Evolutionary conservation across 2,888 invertebrate genomes (phyloP), one percentile per base, ranked within the genome.

Genomic region (Tenthredo amoena): DNA sequence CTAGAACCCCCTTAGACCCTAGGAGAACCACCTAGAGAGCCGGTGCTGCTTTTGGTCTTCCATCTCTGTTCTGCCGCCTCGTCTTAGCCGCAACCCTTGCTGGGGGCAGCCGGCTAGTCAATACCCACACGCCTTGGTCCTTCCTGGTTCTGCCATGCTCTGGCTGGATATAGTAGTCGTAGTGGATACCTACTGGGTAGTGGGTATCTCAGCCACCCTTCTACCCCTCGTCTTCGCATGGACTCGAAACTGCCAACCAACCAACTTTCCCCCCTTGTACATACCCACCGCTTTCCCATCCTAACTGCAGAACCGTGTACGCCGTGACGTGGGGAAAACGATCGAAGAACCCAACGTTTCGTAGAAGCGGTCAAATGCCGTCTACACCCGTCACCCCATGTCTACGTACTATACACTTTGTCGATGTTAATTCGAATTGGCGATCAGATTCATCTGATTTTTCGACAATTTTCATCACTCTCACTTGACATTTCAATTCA

Each of bases 71-170:
- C 87, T 87, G 85, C 87, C 86, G 86, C 84, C 86, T 89, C 89
- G 92, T 92, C 93, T 92, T 92, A 92, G 93, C 93, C 92, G 89
- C 92, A 93, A 93, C 92, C 93, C 92, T 92, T 92, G 91, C 91
- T 89, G 88, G 89, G 90, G 90, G 89, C 90, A 91, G 91, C 90
- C 90, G 90, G 91, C 91, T 90, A 92, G 93, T 93, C 93, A 93
- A 93, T 93, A 93, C 91, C 91, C 91, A 92, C 92, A 91, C 92
- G 91, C 86, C 76, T 55, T 84, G 55, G 89, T 90, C 87, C 89
- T 87, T 89, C 88, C 89, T 91, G 89, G 90, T 90, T 89, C 90
- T 88, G 89, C 89, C 86, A 86, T 88, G n/a, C 89, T 91, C 88
- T 18, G 21, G 37, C 62, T 40, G 62, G 40, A 81, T 81, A 62